phyloP scores from a whole-genome alignment of 2,888 invertebrate species.

The Eupithecia inturbata region DNA sequence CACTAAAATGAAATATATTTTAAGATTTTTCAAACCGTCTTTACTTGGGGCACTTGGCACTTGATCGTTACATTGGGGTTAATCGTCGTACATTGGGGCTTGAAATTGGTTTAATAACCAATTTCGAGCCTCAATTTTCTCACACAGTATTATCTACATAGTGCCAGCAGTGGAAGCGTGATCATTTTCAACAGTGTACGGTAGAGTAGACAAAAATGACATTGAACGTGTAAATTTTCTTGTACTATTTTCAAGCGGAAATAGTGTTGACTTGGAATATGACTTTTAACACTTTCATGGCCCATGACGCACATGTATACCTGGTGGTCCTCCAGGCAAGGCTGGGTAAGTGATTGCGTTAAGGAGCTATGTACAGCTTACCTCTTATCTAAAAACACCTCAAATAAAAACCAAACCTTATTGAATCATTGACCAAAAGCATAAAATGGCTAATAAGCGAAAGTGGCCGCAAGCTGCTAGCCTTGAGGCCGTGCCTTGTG shows the following conservation, averaged over 20 bases:
- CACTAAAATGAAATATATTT: not conserved
- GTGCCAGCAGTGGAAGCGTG: not conserved
- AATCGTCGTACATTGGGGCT: no score
- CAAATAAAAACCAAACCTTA: slow-evolving; percentile 1
- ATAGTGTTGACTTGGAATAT: no score
- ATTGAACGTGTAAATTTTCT: not conserved
- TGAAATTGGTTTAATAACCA: no score
- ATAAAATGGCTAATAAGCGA: slow-evolving; percentile 61
- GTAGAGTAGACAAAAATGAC: not conserved
- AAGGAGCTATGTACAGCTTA: no score
- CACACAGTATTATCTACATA: not conserved
- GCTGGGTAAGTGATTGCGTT: no score
- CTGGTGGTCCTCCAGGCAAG: no score
- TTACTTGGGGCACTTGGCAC: not conserved
- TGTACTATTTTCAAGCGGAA: no score
- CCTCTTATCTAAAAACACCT: not conserved
- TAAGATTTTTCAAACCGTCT: not conserved
- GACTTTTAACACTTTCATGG: no score
- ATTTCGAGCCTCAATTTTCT: no score
- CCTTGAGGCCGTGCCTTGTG: slow-evolving; percentile 59
- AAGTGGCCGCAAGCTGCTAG: slow-evolving; percentile 71
- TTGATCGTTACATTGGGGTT: no score
- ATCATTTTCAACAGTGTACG: not conserved
- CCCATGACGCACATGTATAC: no score
- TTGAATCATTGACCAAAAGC: slow-evolving; percentile 28